Evolutionary conservation across 2,888 invertebrate genomes (phyloP).

Genomic region (Timandra comae): DNA sequence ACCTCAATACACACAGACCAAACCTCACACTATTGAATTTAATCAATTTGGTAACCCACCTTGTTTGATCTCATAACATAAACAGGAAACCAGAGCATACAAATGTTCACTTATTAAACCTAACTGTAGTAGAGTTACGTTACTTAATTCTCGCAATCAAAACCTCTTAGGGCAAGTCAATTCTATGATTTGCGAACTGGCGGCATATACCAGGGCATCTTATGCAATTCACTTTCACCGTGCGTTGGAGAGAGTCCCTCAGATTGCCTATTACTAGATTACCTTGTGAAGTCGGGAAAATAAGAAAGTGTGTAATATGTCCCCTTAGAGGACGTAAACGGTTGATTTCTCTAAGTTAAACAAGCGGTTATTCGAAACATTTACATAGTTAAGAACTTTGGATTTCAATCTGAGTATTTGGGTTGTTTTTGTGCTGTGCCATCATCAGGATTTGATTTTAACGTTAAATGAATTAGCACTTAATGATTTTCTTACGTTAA

Average conservation of each 20-base stretch:
- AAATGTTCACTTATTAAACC: constrained; percentile 15
- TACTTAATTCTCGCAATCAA: constrained; percentile 36
- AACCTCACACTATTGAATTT: no score
- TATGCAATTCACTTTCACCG: constrained; percentile 68
- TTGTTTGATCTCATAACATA: no score
- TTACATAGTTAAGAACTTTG: not conserved
- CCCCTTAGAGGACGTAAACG: constrained; percentile 39
- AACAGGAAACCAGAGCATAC: not conserved
- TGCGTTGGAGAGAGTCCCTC: constrained; percentile 66
- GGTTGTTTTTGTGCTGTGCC: no score
- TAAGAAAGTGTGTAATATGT: constrained; percentile 57
- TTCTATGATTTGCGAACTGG: constrained; percentile 65
- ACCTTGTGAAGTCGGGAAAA: constrained; percentile 62
- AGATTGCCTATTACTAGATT: constrained; percentile 69
- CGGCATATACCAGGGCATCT: constrained; percentile 53
- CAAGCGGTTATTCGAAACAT: constrained; percentile 24
- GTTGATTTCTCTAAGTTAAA: constrained; percentile 35
- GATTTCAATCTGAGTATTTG: not conserved
- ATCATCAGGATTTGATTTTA: no score
- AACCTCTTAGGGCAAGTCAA: constrained; percentile 29
- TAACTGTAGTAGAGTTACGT: constrained; percentile 16
- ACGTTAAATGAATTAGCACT: no score
- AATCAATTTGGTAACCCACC: no score
- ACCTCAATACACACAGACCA: no score
- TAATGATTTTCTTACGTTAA: no score